Evolutionary conservation across 2,113 vertebrate species (phyloP).

Genomic region (Corydoras maculifer): DNA sequence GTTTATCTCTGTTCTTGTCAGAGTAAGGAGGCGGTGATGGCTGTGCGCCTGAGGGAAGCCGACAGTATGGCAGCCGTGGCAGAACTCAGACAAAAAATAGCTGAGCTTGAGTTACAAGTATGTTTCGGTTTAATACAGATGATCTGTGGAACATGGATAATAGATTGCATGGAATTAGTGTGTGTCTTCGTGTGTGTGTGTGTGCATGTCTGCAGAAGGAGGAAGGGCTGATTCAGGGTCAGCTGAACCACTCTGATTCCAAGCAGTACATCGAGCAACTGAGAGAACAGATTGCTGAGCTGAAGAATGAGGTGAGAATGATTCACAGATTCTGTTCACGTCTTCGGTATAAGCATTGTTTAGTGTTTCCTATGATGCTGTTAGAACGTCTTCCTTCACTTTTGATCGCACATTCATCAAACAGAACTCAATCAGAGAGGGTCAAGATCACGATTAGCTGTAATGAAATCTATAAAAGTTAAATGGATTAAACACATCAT

Average conservation of each 20-base stretch:
- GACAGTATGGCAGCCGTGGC: conserved; percentile 89
- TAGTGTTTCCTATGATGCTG: too few species aligned
- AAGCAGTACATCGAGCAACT: conserved; percentile 88
- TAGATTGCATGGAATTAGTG: not conserved
- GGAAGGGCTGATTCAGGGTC: conserved; percentile 85
- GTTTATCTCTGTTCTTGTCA: conserved; percentile 39
- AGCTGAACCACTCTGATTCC: conserved; percentile 88
- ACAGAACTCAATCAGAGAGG: too few species aligned
- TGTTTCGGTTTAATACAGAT: not conserved
- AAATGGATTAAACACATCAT: too few species aligned
- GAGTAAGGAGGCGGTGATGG: conserved; percentile 96
- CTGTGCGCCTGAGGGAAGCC: conserved; percentile 81
- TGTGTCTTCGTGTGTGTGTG: not conserved
- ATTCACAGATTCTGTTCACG: conserved; percentile 2
- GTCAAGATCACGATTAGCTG: too few species aligned
- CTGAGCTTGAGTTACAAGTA: conserved; percentile 93
- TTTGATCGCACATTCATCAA: too few species aligned
- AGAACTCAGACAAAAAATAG: conserved; percentile 83
- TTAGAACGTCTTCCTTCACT: too few species aligned
- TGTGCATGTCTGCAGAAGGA: conserved; percentile 73
- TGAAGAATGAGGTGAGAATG: conserved; percentile 78
- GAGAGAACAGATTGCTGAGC: conserved; percentile 84
- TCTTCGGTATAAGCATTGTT: too few species aligned
- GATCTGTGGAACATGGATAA: not conserved
- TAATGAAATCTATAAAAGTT: too few species aligned